Evolutionary conservation across 92 coral and sea anemone species (phyloP).

Genomic region (Porites lobata): DNA sequence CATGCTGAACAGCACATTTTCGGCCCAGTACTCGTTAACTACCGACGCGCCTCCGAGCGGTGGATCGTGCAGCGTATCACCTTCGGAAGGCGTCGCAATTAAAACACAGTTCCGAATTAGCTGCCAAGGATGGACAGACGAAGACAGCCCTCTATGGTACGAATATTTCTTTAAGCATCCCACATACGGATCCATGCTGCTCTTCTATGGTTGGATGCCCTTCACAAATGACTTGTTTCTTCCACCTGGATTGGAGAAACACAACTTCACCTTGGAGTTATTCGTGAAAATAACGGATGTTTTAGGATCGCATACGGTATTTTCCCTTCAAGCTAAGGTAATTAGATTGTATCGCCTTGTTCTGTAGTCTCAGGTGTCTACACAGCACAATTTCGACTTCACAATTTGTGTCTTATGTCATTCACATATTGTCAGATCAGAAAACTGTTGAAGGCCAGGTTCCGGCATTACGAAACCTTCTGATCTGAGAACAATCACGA

Average conservation of each 20-base stretch:
- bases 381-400: too few species aligned
- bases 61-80: conserved; percentile 69
- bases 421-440: too few species aligned
- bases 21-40: conserved; percentile 26
- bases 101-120: conserved; percentile 64
- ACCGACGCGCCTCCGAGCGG: conserved; percentile 53
- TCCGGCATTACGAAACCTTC: too few species aligned
- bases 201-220: conserved; percentile 72
- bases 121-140: conserved; percentile 81
- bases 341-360: neutral
- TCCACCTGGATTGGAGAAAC: conserved; percentile 63
- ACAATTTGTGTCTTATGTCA: too few species aligned
- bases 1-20: neutral
- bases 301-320: conserved; percentile 62
- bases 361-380: neutral
- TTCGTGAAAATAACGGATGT: conserved; percentile 71
- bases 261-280: conserved; percentile 44
- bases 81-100: conserved; percentile 64
- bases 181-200: conserved; percentile 47
- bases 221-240: conserved; percentile 54
- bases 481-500: too few species aligned
- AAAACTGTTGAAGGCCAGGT: too few species aligned
- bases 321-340: conserved; percentile 64
- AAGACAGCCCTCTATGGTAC: conserved; percentile 82
- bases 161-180: conserved; percentile 71